These are phyloP conservation scores for Electrophaes corylata DNA, from an alignment of 2,888 invertebrate genomes.

Conservation along the genomic window DNA sequence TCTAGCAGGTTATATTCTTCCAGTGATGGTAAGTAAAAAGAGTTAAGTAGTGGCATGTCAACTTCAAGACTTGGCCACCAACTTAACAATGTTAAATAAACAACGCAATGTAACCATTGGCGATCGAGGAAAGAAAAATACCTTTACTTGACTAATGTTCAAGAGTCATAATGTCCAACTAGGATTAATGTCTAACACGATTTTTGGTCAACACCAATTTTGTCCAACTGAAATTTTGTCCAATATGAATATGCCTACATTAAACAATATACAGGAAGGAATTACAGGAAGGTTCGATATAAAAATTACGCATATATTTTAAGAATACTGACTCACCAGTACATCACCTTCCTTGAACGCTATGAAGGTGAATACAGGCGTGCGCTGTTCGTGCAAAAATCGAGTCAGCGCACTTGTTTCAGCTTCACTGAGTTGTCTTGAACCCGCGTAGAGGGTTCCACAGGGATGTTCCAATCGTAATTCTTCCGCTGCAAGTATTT, in stretches of 20 bases:
- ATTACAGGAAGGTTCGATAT: not conserved
- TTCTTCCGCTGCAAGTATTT: slow-evolving; percentile 62
- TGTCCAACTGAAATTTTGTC: no score
- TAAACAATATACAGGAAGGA: not conserved
- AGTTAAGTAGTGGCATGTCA: no score
- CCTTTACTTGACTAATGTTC: no score
- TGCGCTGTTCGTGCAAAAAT: slow-evolving; percentile 56
- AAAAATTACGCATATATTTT: not conserved
- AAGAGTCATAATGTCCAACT: no score
- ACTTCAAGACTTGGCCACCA: no score
- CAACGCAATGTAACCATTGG: not conserved
- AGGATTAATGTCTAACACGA: no score
- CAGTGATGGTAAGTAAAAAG: no score
- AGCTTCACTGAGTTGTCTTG: slow-evolving; percentile 71
- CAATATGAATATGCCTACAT: not conserved
- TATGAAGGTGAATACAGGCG: slow-evolving; percentile 61
- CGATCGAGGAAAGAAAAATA: not conserved
- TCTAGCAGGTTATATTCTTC: no score
- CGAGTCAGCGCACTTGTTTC: slow-evolving; percentile 69
- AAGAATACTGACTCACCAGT: slow-evolving; percentile 53
- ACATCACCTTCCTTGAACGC: slow-evolving; percentile 76
- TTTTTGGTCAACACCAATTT: no score
- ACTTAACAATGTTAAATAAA: no score
- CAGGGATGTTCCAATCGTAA: slow-evolving; percentile 70
- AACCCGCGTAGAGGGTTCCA: slow-evolving; percentile 67